Evolutionary conservation across 1,140 invertebrate species (phyloP), one percentile per base, ranked within the genome.

Genomic region (Conus betulinus): DNA sequence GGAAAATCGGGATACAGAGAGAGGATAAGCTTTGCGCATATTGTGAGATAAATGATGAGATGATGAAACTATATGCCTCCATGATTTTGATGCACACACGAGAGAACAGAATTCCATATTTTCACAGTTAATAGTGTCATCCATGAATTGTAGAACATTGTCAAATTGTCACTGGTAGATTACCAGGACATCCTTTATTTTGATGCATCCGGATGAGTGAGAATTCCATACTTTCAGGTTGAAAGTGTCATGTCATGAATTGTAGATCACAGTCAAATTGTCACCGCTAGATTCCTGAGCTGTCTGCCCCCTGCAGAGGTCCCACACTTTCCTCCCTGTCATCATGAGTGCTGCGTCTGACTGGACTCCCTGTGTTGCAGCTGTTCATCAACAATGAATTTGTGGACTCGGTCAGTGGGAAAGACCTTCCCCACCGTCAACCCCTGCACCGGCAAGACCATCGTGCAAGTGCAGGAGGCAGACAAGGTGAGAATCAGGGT

Each of bases 331-430:
- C 5, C 20, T 78, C n/a, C 11, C n/a, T 25, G 11, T 23, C 76
- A 78, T 78, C 11, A 23, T 23, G 10, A 23, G 11, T 78, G 23
- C 11, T 78, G 15, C 25, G 11, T 15, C 25, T 25, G 25, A 78
- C 10, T 25, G 11, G 15, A 78, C 20, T 15, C 39, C 39, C 39
- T 27, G 15, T 79, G 27, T 91, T 92, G 85, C 87, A 99, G 98
- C 95, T 98, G 20, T 99, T 99, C 93, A 99, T 99, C 93, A 98
- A 99, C 96, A 99, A 99, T 95, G 97, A 98, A 94, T 99, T 97
- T 95, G 97, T 98, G 76, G 97, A 98, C 93, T 96, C 98, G 5
- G 96, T 96, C 0, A 97, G 97, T 83, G 98, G 98, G 0, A 98
- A n/a, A 98, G 95, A 99, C 97, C 3, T 99, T 99, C 94, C 96